phyloP scores from a whole-genome alignment of 2,888 invertebrate genomes.

The Labia minor region DNA sequence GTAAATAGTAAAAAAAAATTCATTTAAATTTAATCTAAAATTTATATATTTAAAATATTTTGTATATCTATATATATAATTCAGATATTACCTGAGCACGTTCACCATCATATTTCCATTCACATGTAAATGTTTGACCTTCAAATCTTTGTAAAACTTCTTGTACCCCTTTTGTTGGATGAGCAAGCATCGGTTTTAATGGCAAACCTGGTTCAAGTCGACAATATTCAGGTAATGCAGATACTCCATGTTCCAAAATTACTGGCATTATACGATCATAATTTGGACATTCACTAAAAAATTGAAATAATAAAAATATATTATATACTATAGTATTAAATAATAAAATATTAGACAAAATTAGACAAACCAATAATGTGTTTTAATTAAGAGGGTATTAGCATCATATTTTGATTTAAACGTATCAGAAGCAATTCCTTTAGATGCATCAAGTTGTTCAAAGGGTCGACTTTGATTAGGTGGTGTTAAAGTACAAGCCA shows the following conservation, averaged over 20 bases:
- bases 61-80: no score
- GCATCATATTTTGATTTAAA: conserved; percentile 69
- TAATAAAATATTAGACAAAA: not conserved
- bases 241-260: conserved; percentile 63
- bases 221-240: conserved; percentile 64
- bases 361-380: conserved; percentile 89
- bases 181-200: conserved; percentile 96
- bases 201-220: conserved; percentile 85
- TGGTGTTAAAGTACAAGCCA: conserved; percentile 71
- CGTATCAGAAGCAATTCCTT: conserved; percentile 49
- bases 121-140: conserved; percentile 84
- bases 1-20: no score
- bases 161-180: conserved; percentile 87
- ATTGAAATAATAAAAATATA: conserved; percentile 16
- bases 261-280: conserved; percentile 75
- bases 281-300: conserved; percentile 82
- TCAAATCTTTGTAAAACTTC: conserved; percentile 81
- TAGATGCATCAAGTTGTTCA: conserved; percentile 50
- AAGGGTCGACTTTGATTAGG: conserved; percentile 56
- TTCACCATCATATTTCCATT: conserved; percentile 99
- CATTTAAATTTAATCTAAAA: not conserved
- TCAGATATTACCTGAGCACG: conserved; percentile 65
- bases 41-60: not conserved
- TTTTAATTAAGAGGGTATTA: conserved; percentile 68
- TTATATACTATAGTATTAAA: not conserved